Percentiles rank a stretch among this genome's conserved stretches.
phyloP scores from a whole-genome alignment of 1,140 invertebrate species.

The Aphelinus atriplicis region DNA sequence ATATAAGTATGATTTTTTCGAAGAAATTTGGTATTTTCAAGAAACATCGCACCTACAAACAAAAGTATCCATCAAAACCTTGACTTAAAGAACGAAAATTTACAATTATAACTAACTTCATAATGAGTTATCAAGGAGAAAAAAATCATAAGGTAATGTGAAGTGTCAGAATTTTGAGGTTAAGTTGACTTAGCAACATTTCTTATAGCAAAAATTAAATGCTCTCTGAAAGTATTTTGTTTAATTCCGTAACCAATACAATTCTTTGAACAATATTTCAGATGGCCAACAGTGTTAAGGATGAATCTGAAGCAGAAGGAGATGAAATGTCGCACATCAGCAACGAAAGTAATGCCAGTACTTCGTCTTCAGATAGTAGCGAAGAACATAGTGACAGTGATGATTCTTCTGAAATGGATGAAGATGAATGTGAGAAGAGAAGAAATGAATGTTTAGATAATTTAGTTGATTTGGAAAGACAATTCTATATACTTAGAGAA shows the following conservation, averaged over 20 bases:
- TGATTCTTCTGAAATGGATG: conserved; percentile 91
- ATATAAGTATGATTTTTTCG: no score
- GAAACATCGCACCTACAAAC: no score
- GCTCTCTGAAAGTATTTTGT: background rate
- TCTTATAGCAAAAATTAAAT: background rate
- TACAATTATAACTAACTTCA: no score
- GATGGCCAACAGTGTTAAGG: conserved; percentile 62
- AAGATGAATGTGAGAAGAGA: conserved; percentile 87
- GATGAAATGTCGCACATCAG: conserved; percentile 66
- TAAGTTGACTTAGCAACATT: background rate
- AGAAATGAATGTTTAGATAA: conserved; percentile 86
- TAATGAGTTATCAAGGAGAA: no score
- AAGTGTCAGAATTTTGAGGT: background rate
- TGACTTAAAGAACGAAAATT: no score
- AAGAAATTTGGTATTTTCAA: no score
- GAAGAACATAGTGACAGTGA: conserved; percentile 80
- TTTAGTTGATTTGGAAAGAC: conserved; percentile 86
- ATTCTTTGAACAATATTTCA: conserved; percentile 27
- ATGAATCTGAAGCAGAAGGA: conserved; percentile 63
- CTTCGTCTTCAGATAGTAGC: conserved; percentile 74
- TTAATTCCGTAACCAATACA: background rate
- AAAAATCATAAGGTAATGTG: no score
- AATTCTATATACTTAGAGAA: conserved; percentile 87
- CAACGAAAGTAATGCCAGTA: conserved; percentile 63
- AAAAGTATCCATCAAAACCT: no score